phyloP scores from a whole-genome alignment of 2,888 invertebrate genomes.

The Hydrotaea diabolus region DNA sequence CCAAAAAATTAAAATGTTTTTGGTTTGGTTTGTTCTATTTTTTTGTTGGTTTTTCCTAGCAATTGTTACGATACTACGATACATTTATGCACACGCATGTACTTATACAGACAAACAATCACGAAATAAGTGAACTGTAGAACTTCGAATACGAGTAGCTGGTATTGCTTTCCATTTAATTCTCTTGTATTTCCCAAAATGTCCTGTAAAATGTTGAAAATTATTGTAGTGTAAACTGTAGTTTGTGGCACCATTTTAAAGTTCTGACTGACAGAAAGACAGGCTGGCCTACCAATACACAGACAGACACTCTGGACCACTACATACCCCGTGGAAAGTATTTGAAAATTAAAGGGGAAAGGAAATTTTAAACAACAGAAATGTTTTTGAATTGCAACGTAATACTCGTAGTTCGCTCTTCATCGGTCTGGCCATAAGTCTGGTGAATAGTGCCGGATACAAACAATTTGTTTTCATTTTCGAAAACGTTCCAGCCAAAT shows the following conservation, averaged over 20 bases:
- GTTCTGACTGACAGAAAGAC: background rate
- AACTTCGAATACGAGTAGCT: too few relatives aligned
- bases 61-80: background rate
- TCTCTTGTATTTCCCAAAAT: background rate
- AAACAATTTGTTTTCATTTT: conserved; percentile 51
- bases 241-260: conserved; percentile 22
- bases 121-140: too few relatives aligned
- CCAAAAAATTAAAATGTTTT: background rate
- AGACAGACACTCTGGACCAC: too few relatives aligned
- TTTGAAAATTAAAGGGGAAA: background rate
- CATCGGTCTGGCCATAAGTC: background rate
- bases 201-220: background rate
- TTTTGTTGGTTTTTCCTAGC: background rate
- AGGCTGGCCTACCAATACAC: too few relatives aligned
- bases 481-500: background rate
- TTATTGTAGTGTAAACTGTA: conserved; percentile 1
- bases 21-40: background rate
- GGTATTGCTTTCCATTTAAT: too few relatives aligned
- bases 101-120: too few relatives aligned
- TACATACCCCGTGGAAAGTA: background rate
- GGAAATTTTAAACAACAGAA: conserved; percentile 26
- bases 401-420: conserved; percentile 1
- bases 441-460: conserved; percentile 37
- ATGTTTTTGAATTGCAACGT: conserved; percentile 1
- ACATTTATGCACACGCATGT: background rate